These are phyloP conservation scores for Cyprinodon diabolis DNA, from an alignment of 2,797 vertebrate species.

Conservation along the genomic window DNA sequence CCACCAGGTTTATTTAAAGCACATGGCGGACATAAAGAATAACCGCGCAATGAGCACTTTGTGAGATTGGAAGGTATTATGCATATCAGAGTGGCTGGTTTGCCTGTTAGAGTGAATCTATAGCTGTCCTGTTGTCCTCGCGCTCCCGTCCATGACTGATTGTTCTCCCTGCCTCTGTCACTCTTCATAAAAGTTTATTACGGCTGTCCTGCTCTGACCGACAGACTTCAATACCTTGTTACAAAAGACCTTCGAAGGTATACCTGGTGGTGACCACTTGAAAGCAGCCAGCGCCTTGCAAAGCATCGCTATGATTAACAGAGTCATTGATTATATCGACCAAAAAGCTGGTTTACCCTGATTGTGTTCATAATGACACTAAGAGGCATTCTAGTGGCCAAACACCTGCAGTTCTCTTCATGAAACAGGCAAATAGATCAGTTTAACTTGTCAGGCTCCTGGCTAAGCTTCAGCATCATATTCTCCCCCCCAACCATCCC, in stretches of 20 bases:
- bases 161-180: slow-evolving; percentile 20
- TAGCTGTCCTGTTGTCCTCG: background rate
- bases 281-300: slow-evolving; percentile 15
- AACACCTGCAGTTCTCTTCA: background rate
- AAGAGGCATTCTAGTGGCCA: background rate
- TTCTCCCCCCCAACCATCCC: slow-evolving; percentile 18
- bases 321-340: slow-evolving; percentile 52
- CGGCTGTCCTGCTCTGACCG: slow-evolving; percentile 19
- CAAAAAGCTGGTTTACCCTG: slow-evolving; percentile 20
- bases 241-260: slow-evolving; percentile 28
- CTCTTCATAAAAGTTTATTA: slow-evolving; percentile 51
- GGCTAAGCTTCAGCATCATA: slow-evolving; percentile 37
- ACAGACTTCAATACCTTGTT: slow-evolving; percentile 29
- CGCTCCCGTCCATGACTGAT: slow-evolving; percentile 19
- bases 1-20: background rate
- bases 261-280: slow-evolving; percentile 17
- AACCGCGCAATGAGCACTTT: background rate
- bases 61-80: background rate
- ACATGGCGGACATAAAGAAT: background rate
- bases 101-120: background rate
- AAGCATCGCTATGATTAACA: slow-evolving; percentile 57
- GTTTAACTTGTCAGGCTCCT: slow-evolving; percentile 42
- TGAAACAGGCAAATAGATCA: slow-evolving; percentile 33
- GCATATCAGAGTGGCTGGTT: background rate
- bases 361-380: slow-evolving; percentile 6